Percentiles rank a stretch among this genome's conserved stretches.
Conservation (phyloP, 64 coral and sea anemone genomes). For the Pachyseris speciosa region DNA sequence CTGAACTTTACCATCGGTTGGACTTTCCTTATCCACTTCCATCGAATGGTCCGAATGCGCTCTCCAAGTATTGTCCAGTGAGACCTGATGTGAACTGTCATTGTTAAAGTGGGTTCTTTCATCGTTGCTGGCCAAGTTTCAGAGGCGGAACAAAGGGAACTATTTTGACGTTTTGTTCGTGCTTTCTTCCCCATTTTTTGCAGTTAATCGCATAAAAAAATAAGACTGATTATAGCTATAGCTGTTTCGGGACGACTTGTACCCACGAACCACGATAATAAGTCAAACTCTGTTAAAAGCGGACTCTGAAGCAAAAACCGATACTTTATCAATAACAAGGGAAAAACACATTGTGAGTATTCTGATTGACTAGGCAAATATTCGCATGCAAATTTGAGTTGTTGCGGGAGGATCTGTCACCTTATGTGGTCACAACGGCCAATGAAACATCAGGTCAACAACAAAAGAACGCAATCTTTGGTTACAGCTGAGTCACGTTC, state of each 20-base stretch:
- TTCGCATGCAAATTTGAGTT: no score
- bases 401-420: no score
- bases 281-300: no score
- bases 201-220: conserved; percentile 49
- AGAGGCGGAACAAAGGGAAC: conserved; percentile 28
- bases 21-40: neutral
- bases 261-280: no score
- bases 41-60: neutral
- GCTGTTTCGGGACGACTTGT: conserved; percentile 46
- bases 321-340: no score
- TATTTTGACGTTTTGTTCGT: conserved; percentile 4
- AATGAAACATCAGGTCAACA: no score
- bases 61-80: neutral
- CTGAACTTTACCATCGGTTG: neutral
- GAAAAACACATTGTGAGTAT: no score
- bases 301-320: no score
- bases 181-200: conserved; percentile 5
- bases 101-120: neutral
- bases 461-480: no score
- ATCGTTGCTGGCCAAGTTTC: neutral
- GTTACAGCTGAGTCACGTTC: no score
- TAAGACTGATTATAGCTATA: conserved; percentile 48
- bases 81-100: neutral
- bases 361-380: no score
- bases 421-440: no score